Conservation (phyloP, 2,888 invertebrate species). For the Muschampia plurimacula region DNA sequence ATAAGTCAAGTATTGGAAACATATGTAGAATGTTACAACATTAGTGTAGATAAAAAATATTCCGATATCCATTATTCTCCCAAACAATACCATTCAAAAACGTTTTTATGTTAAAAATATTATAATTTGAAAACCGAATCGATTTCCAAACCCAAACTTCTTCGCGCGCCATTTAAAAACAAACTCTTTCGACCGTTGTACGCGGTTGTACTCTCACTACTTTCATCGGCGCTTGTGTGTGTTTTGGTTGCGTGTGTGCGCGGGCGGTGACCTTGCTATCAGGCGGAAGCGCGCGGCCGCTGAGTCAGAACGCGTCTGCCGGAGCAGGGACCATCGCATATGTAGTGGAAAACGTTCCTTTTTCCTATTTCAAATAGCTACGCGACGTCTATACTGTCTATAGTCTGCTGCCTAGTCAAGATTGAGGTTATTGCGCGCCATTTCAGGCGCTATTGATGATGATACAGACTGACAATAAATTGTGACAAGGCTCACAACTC, state of each 20-base stretch:
- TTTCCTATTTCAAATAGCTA: constrained; percentile 10
- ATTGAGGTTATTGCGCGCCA: constrained; percentile 10
- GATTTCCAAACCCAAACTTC: constrained; percentile 6
- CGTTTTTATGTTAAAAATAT: not conserved
- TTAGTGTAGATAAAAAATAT: too few relatives aligned
- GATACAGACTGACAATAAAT: not conserved
- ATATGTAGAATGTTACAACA: too few relatives aligned
- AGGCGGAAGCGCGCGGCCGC: constrained; percentile 78
- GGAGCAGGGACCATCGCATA: constrained; percentile 74
- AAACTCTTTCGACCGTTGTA: constrained; percentile 32
- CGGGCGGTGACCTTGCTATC: constrained; percentile 85
- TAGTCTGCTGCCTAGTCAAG: not conserved
- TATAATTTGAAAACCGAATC: constrained; percentile 10
- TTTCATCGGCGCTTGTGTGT: constrained; percentile 62
- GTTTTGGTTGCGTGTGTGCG: constrained; percentile 57
- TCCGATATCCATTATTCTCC: too few relatives aligned
- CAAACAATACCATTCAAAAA: too few relatives aligned
- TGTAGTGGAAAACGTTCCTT: constrained; percentile 19
- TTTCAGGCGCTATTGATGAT: not conserved
- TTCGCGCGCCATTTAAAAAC: constrained; percentile 6
- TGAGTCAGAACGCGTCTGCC: constrained; percentile 82
- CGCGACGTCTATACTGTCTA: constrained; percentile 5
- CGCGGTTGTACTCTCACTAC: constrained; percentile 81
- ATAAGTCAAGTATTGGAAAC: too few relatives aligned
- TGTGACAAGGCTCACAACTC: not conserved